Evolutionary conservation across 1,140 invertebrate species (phyloP).

Genomic region (Lordiphosa mommai): DNA sequence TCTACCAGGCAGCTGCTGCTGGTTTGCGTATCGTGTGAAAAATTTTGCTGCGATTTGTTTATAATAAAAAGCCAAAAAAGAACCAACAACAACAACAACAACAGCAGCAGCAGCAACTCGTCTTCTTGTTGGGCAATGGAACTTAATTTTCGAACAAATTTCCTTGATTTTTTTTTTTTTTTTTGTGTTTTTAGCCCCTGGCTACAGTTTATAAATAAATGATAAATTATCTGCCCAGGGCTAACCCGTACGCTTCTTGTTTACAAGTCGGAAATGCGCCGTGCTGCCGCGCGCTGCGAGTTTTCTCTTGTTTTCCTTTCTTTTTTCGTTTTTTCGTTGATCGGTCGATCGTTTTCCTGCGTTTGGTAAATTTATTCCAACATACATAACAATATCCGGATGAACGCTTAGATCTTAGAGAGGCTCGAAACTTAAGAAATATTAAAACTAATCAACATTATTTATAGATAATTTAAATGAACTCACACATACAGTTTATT

Average conservation of each 20-base stretch:
- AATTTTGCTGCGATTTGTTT: too few species aligned
- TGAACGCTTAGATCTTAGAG: too few species aligned
- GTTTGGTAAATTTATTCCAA: not conserved
- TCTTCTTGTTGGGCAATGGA: slow-evolving; percentile 10
- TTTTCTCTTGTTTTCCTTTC: too few species aligned
- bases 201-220: slow-evolving; percentile 51
- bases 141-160: slow-evolving; percentile 24
- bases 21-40: too few species aligned
- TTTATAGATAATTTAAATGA: too few species aligned
- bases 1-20: slow-evolving; percentile 4
- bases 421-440: too few species aligned
- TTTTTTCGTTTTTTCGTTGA: not conserved
- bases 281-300: not conserved
- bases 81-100: not conserved
- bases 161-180: slow-evolving; percentile 7
- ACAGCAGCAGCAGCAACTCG: not conserved
- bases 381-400: too few species aligned
- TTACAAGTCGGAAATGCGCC: slow-evolving; percentile 10
- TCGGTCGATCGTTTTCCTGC: slow-evolving; percentile 4
- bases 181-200: slow-evolving; percentile 11
- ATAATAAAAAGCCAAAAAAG: too few species aligned
- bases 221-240: slow-evolving; percentile 45
- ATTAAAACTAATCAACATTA: too few species aligned
- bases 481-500: too few species aligned
- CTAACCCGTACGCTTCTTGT: slow-evolving; percentile 2